These are phyloP conservation scores for Macrochelys suwanniensis DNA, from an alignment of 2,797 vertebrate species.

Conservation along the genomic window DNA sequence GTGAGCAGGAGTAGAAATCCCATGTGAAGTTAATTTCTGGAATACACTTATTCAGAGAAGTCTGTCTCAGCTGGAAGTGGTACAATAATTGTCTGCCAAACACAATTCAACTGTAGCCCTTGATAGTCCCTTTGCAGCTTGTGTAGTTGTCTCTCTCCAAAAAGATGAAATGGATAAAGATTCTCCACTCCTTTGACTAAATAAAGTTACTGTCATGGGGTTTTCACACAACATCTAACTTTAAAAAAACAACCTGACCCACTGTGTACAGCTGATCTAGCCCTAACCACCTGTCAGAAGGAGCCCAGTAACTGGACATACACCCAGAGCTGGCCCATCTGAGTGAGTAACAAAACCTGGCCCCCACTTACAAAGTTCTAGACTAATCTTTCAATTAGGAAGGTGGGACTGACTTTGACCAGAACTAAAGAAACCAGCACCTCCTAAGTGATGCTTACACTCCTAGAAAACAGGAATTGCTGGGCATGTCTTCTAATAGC, in stretches of 20 bases:
- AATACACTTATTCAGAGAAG: neutral
- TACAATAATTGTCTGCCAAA: neutral
- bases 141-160: neutral
- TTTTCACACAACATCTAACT: neutral
- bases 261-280: neutral
- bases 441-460: neutral
- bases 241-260: neutral
- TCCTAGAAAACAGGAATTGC: neutral
- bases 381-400: neutral
- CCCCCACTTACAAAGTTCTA: neutral
- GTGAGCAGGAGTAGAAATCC: neutral
- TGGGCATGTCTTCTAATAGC: neutral
- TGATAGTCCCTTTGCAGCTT: neutral
- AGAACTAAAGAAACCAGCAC: neutral
- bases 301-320: neutral
- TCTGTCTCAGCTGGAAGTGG: neutral
- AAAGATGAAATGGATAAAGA: neutral
- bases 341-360: neutral
- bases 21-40: neutral
- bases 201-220: neutral
- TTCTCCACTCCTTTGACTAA: neutral
- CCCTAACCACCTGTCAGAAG: neutral
- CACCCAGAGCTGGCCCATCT: neutral
- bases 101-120: neutral
- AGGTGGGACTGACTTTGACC: too few relatives aligned